Evolutionary conservation across 2,797 vertebrate genomes (phyloP).

Genomic region (Helicolenus hilgendorfi): DNA sequence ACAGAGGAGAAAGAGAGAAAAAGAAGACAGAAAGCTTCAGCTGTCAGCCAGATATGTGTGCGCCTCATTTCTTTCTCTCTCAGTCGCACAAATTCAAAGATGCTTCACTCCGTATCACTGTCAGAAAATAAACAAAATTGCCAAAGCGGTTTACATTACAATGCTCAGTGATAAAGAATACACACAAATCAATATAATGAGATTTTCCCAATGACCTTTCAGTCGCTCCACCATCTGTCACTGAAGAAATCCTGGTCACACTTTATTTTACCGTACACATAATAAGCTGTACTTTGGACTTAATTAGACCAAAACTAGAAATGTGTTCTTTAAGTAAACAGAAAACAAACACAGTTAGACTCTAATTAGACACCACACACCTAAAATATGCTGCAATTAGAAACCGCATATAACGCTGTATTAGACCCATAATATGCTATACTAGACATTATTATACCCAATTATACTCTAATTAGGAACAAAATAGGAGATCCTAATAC

Average conservation of each 20-base stretch:
- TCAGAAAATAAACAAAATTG: constrained; percentile 57
- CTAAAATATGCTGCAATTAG: not conserved
- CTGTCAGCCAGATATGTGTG: constrained; percentile 64
- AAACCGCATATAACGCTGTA: not conserved
- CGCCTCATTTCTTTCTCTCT: constrained; percentile 40
- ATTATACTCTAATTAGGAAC: not conserved
- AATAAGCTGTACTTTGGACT: not conserved
- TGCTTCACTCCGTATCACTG: constrained; percentile 47
- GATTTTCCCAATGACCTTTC: constrained; percentile 40
- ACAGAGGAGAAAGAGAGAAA: constrained; percentile 44
- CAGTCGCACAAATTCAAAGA: constrained; percentile 53
- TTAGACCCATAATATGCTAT: not conserved
- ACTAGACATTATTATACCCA: not conserved
- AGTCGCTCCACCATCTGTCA: constrained; percentile 17
- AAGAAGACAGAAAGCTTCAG: constrained; percentile 61
- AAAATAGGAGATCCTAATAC: not conserved
- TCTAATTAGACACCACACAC: not conserved
- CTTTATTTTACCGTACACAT: not conserved
- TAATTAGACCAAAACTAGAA: not conserved
- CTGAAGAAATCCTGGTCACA: not conserved
- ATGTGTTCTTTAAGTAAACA: not conserved
- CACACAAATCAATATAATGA: constrained; percentile 32
- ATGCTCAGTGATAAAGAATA: constrained; percentile 33
- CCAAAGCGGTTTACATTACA: constrained; percentile 46
- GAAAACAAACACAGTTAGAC: not conserved